Evolutionary conservation across 2,113 vertebrate genomes (phyloP), one percentile per base, ranked within the genome.

Genomic region (Himantopus leucocephalus): DNA sequence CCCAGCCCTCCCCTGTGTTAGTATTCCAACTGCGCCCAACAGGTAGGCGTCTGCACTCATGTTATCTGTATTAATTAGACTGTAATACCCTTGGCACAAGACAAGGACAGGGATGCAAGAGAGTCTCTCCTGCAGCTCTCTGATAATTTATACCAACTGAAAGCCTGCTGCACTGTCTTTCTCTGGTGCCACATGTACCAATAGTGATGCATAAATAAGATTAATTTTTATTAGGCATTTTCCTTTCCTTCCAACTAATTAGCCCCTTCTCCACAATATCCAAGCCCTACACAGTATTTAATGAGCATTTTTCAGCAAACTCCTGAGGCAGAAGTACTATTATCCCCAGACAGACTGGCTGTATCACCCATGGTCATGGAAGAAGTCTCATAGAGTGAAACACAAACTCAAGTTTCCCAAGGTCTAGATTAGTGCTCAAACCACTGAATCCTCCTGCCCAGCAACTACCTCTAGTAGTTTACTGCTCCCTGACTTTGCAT

Each of bases 41-140:
- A 95, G 96, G 96, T 97, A 97, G 95, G 95, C 13, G 45, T 87
- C 89, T 95, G 94, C 81, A 72, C 96, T 96, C 89, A 76, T 90
- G 92, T 96, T 95, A 97, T 97, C 95, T 96, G 95, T 96, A 96
- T 96, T 96, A 96, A 97, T 97, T 97, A 96, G 95, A 95, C 89
- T 92, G 84, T 96, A 97, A 97, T 95, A 92, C 92, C 94, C 95
- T 97, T 96, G 89, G 96, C 94, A 97, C 80, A 70, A 91, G 97
- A 94, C 96, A 97, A 97, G 95, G 96, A 97, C 95, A 84, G 79
- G 88, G 92, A 95, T 74, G 83, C 79, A 90, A 85, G 62, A 95
- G 84, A 95, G 77, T 91, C 60, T 94, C 74, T 95, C 83, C 96
- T 96, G 95, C 94, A 95, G 95, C 92, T 93, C 86, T 81, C 83